phyloP scores from a whole-genome alignment of 2,888 invertebrate genomes.

The Bombyx huttoni region DNA sequence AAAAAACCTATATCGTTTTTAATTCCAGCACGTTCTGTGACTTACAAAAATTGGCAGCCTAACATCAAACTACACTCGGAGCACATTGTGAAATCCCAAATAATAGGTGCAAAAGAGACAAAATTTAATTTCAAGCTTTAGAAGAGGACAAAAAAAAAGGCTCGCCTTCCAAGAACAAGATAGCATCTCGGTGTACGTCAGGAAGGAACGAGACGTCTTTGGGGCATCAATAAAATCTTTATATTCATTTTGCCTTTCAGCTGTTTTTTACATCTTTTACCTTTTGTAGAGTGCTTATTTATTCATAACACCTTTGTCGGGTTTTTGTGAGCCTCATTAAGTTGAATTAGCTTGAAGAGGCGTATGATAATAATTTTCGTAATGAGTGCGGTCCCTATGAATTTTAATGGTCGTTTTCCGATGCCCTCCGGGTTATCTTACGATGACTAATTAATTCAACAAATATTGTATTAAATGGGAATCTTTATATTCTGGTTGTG shows the following conservation, averaged over 20 bases:
- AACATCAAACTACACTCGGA: no score
- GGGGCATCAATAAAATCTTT: constrained; percentile 51
- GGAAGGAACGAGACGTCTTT: constrained; percentile 49
- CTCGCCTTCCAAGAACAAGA: constrained; percentile 61
- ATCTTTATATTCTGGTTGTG: not conserved
- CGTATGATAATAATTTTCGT: constrained; percentile 20
- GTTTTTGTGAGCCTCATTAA: constrained; percentile 51
- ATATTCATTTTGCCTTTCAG: constrained; percentile 14
- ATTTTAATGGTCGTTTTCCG: not conserved
- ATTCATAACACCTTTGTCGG: constrained; percentile 69
- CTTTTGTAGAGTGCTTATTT: constrained; percentile 50
- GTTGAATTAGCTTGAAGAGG: constrained; percentile 40
- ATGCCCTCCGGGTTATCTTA: not conserved
- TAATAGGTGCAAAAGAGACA: constrained; percentile 20
- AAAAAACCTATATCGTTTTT: no score
- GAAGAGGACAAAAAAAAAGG: constrained; percentile 20
- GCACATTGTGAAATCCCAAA: no score
- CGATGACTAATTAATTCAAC: not conserved
- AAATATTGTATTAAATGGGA: not conserved
- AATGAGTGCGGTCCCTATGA: constrained; percentile 1
- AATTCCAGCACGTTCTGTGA: no score
- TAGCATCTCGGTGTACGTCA: constrained; percentile 53
- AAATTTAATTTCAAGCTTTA: constrained; percentile 7
- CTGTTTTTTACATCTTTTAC: constrained; percentile 18
- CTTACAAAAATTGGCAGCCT: no score